phyloP scores from a whole-genome alignment of 1,140 invertebrate species.

The Camponotus floridanus region DNA sequence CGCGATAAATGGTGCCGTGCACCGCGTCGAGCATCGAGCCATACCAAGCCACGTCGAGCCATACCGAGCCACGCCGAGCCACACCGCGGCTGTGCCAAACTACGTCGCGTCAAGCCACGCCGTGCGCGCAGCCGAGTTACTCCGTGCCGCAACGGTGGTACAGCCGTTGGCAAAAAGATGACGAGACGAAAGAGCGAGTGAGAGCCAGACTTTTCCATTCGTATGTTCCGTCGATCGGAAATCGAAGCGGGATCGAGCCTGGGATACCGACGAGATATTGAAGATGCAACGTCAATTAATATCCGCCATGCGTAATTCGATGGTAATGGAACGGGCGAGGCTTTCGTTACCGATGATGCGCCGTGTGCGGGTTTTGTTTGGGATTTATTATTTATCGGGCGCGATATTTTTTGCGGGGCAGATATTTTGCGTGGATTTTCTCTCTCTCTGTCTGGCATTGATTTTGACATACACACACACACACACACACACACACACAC shows the following conservation, averaged over 20 bases:
- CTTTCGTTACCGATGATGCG: slow-evolving; percentile 49
- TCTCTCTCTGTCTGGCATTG: not conserved
- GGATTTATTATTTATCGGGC: slow-evolving; percentile 57
- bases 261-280: slow-evolving; percentile 54
- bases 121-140: slow-evolving; percentile 36
- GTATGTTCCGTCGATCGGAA: slow-evolving; percentile 52
- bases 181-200: slow-evolving; percentile 38
- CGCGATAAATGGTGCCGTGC: slow-evolving; percentile 83
- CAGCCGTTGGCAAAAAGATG: slow-evolving; percentile 66
- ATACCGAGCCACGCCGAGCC: slow-evolving; percentile 17
- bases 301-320: slow-evolving; percentile 62
- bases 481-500: not conserved
- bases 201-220: slow-evolving; percentile 38
- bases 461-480: not conserved
- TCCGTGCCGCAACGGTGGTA: slow-evolving; percentile 54
- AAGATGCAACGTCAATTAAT: slow-evolving; percentile 61
- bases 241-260: slow-evolving; percentile 58
- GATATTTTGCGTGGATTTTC: not conserved
- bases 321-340: slow-evolving; percentile 50
- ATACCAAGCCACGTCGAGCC: slow-evolving; percentile 24
- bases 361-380: slow-evolving; percentile 14
- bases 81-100: slow-evolving; percentile 29
- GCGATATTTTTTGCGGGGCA: slow-evolving; percentile 13
- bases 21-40: slow-evolving; percentile 70
- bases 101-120: slow-evolving; percentile 6